Percentiles rank a stretch among this genome's conserved stretches.
Evolutionary conservation across 2,888 invertebrate species (phyloP).

Genomic region (Apotomis capreana): DNA sequence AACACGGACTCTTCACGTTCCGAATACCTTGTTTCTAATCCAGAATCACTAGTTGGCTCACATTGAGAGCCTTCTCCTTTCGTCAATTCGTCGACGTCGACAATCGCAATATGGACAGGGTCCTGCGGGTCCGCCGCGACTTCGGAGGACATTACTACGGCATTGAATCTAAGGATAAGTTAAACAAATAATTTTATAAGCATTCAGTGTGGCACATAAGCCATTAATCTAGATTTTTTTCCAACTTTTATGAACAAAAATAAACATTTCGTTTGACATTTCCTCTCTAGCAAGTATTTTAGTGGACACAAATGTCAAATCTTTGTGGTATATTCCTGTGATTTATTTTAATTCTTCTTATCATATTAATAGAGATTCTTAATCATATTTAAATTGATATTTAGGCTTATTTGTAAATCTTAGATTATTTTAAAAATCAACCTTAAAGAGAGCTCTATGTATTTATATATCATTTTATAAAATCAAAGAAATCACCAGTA

Average conservation of each 20-base stretch:
- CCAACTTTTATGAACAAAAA: constrained; percentile 59
- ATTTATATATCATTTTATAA: no score
- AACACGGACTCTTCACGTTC: constrained; percentile 52
- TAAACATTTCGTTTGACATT: constrained; percentile 62
- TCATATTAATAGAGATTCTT: neutral
- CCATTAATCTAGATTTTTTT: constrained; percentile 57
- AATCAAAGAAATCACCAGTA: neutral
- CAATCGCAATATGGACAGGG: constrained; percentile 59
- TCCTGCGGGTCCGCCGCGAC: constrained; percentile 48
- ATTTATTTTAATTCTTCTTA: neutral
- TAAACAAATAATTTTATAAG: constrained; percentile 48
- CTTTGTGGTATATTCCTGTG: neutral
- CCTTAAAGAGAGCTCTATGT: no score
- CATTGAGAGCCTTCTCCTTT: constrained; percentile 61
- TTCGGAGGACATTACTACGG: constrained; percentile 63
- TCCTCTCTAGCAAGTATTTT: constrained; percentile 22
- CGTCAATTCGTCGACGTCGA: constrained; percentile 62
- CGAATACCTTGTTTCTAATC: constrained; percentile 58
- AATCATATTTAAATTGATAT: neutral
- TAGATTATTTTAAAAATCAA: no score
- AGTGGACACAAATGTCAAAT: neutral
- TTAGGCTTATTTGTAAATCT: no score
- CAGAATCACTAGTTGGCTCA: constrained; percentile 63
- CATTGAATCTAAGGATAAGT: constrained; percentile 48
- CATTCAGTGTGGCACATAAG: constrained; percentile 45